These are phyloP conservation scores for Sigmodon hispidus DNA, from an alignment of 2,113 vertebrate species.

Conservation along the genomic window DNA sequence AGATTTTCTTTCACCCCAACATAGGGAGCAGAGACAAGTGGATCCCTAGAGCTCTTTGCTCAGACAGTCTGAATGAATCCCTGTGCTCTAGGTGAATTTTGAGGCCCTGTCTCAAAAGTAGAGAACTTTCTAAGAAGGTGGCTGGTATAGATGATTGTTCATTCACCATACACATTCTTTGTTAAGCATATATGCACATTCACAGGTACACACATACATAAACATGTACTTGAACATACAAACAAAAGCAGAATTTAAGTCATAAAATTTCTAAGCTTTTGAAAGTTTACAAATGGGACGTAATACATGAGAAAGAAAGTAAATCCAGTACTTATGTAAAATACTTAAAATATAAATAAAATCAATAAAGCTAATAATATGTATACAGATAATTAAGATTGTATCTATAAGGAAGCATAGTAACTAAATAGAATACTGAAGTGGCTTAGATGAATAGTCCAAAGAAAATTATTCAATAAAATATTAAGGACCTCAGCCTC, in stretches of 20 bases:
- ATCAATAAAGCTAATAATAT: too few species aligned
- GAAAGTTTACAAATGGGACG: background rate
- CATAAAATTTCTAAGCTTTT: background rate
- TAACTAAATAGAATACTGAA: background rate
- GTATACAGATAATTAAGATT: conserved; percentile 24
- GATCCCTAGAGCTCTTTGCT: background rate
- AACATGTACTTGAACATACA: background rate
- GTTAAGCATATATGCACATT: background rate
- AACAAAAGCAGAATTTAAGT: background rate
- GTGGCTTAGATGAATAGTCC: background rate
- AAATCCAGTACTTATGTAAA: background rate
- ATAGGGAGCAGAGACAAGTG: background rate
- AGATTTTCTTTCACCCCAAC: background rate
- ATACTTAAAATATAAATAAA: background rate
- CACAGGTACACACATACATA: background rate
- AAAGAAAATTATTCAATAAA: background rate
- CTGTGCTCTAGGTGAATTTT: background rate
- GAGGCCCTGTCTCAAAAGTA: background rate
- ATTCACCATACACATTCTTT: background rate
- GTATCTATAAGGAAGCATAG: background rate
- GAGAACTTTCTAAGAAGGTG: background rate
- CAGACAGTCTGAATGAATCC: background rate
- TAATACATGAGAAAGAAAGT: background rate
- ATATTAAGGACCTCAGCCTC: background rate
- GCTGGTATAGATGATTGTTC: background rate